Base-by-base conservation (phyloP, 2,888 invertebrate species). In the Hofmannophila pseudospretella region DNA sequence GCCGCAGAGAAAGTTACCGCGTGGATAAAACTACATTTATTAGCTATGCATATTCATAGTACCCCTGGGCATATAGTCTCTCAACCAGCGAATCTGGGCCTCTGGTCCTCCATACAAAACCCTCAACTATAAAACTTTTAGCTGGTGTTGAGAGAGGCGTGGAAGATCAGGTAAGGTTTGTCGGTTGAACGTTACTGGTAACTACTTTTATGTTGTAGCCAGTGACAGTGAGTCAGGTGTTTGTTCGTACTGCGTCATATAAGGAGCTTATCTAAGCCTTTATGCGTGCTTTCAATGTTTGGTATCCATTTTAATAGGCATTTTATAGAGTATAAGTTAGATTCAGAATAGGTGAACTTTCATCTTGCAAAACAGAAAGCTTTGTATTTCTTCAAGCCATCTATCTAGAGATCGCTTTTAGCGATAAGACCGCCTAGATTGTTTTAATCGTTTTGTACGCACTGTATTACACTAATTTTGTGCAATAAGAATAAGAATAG, bases 11-110 rank as follows among this genome's bases (percentile, higher is more conserved):
- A 85, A 86, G 85, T 86, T 84, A 67, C 51, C 64, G 52, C 59
- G 55, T 49, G 75, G 71, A 74, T 77, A 73, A 77, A 81, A 79
- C 80, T 72, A 76, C 77, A 73, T 81, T 82, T 81, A 84, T 80
- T 76, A 72, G 66, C 67, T 63, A 69, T 85, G 81, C 84, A 86
- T 86, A 85, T 86, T 85, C 85, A 86, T 76, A 64, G 67, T 66
- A 70, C 67, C 81, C 69, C 51, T 51, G 43, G 70, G 76, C 77
- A 52, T 56, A 60, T 50, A 42, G 41, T 45, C 50, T 44, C 41
- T 35, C 39, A 43, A 34, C 80, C 71, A 70, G 31, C 45, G 28
- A 47, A 48, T 37, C 41, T 10, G 23, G 35, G 30, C 14, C 33
- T 8, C 23, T 23, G 10, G 4, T 8, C 13, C 11, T 23, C 14